Evolutionary conservation across 2,113 vertebrate genomes (phyloP), one percentile per base, ranked within the genome.

Genomic region (Solenodon paradoxus): DNA sequence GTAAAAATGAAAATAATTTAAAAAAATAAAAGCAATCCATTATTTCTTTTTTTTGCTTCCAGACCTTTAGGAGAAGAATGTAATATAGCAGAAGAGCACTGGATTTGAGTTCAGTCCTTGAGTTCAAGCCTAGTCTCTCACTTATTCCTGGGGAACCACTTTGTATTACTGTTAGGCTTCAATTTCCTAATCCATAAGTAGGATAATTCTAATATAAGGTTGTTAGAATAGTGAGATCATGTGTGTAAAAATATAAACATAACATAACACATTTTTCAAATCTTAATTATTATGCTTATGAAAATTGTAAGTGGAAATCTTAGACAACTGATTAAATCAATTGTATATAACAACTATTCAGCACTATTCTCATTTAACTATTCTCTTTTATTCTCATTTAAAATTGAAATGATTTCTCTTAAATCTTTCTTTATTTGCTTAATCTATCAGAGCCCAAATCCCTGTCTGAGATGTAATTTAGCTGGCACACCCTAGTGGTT

Each of bases 221-320:
- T 83, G n/a, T 74, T 59, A 45, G 35, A 7, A 83, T 13, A 69
- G 81, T n/a, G 59, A 71, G 35, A 74, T 51, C n/a, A 19, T 32
- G 9, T 53, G 24, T 61, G 16, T 63, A n/a, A 68, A 91, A 78
- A n/a, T n/a, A n/a, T n/a, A n/a, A 61, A 10, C 38, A 74, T 7
- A 72, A 83, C 55, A 64, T 72, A 72, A 93, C 90, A 72, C 19
- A 64, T 26, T 53, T 88, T 91, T 88, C 42, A 88, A 89, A 40
- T 59, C 42, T 64, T 59, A 79, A 74, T 63, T 61, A 86, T 66
- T 79, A 61, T 63, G 51, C 51, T 71, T 85, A 9, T 51, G 20
- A 79, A 92, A 90, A 55, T 19, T 80, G 45, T 88, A 84, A 68
- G 11, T 38, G 11, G 64, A 88, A 90, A 85, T 19, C 7, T 77